Evolutionary conservation across 2,113 vertebrate genomes (phyloP).

Genomic region (Ceyx margarethae): DNA sequence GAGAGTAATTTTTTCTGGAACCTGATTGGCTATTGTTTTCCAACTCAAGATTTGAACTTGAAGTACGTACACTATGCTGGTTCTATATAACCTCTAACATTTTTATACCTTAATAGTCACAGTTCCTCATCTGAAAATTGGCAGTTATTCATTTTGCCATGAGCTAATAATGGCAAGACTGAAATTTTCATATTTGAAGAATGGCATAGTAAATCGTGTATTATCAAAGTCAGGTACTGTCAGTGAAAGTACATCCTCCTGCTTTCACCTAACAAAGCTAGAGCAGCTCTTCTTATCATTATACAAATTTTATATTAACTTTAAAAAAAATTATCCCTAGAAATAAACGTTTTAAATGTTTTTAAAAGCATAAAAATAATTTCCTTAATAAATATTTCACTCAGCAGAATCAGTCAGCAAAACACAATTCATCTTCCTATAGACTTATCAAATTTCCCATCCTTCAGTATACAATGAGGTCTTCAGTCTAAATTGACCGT

Average conservation of each 20-base stretch:
- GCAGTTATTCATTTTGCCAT: slow-evolving; percentile 44
- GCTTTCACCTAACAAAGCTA: not conserved
- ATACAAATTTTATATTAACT: not conserved
- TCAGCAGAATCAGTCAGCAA: not conserved
- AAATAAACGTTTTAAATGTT: not conserved
- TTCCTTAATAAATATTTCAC: not conserved
- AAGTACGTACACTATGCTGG: not conserved
- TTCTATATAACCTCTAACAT: slow-evolving; percentile 1
- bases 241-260: not conserved
- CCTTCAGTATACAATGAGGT: not conserved
- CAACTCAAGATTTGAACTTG: slow-evolving; percentile 12
- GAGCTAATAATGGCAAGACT: not conserved
- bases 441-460: not conserved
- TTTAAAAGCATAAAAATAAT: not conserved
- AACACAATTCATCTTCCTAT: not conserved
- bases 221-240: not conserved
- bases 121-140: slow-evolving; percentile 3
- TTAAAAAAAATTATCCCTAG: not conserved
- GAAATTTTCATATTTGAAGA: slow-evolving; percentile 12
- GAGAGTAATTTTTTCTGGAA: slow-evolving; percentile 13
- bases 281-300: not conserved
- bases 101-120: slow-evolving; percentile 40
- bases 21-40: slow-evolving; percentile 1
- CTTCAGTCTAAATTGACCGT: not conserved
- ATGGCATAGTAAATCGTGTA: slow-evolving; percentile 1